A percentile compares a stretch with the other conserved stretches of the same genome.
Conservation (phyloP, 2,888 invertebrate genomes). For the Macrosiphum euphorbiae region DNA sequence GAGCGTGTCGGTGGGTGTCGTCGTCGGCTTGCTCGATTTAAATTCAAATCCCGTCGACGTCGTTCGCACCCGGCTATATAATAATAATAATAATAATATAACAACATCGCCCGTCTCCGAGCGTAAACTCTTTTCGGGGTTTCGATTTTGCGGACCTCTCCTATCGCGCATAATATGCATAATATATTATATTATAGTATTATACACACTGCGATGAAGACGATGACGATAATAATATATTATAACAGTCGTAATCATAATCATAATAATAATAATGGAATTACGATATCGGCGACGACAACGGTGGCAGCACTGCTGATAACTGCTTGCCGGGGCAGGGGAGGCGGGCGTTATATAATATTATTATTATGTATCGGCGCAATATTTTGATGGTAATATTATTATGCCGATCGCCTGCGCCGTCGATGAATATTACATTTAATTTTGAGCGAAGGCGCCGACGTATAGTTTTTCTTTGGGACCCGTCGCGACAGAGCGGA, state of each 20-base stretch:
- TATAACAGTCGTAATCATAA: conserved; percentile 15
- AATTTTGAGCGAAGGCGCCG: background rate
- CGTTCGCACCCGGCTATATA: conserved; percentile 27
- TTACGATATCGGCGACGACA: background rate
- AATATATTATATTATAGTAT: background rate
- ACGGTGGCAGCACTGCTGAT: background rate
- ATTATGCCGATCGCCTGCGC: background rate
- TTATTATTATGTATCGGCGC: background rate
- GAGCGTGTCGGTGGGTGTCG: conserved; percentile 1
- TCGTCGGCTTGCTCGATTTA: conserved; percentile 25
- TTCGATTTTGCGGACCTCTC: conserved; percentile 13
- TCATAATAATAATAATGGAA: conserved; percentile 34
- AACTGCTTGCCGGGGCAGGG: background rate
- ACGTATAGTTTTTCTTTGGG: background rate
- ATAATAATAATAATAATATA: conserved; percentile 15
- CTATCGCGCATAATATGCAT: background rate
- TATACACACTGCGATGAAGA: background rate
- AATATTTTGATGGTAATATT: conserved; percentile 6
- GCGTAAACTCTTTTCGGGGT: conserved; percentile 30
- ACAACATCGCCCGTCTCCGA: background rate
- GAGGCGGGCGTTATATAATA: background rate
- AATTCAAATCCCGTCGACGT: conserved; percentile 60
- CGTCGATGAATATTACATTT: conserved; percentile 11
- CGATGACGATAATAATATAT: background rate
- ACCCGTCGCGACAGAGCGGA: background rate